Evolutionary conservation across 2,888 invertebrate species (phyloP).

Genomic region (Neocrepidodera transversa): DNA sequence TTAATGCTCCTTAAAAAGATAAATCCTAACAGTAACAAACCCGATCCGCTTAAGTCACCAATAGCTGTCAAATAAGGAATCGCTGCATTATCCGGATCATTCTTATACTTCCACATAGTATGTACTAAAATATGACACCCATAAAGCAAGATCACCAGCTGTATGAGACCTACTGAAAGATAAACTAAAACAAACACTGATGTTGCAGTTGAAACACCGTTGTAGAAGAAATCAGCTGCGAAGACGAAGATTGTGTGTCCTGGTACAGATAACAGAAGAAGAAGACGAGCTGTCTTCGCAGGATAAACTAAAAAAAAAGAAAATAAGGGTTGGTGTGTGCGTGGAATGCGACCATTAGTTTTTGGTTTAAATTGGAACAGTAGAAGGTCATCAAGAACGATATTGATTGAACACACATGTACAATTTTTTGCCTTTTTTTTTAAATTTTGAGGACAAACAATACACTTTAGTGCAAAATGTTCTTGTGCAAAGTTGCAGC

Average conservation of each 20-base stretch:
- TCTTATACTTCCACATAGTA: conserved; percentile 86
- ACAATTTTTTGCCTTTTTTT: no score
- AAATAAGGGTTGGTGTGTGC: no score
- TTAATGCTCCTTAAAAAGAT: conserved; percentile 65
- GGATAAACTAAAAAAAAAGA: conserved; percentile 71
- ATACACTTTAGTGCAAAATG: no score
- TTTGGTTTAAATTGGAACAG: no score
- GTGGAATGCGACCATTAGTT: no score
- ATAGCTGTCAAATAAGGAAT: conserved; percentile 93
- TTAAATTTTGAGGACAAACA: no score
- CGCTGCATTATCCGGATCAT: conserved; percentile 93
- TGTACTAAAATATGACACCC: conserved; percentile 86
- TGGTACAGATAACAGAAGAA: conserved; percentile 81
- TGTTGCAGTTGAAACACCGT: conserved; percentile 71
- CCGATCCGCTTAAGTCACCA: conserved; percentile 90
- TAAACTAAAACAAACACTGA: conserved; percentile 82
- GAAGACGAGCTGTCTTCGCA: conserved; percentile 84
- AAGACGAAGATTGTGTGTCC: conserved; percentile 86
- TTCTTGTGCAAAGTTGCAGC: no score
- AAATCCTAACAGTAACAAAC: conserved; percentile 78
- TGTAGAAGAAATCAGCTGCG: conserved; percentile 75
- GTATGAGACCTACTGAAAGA: conserved; percentile 76
- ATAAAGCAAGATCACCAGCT: conserved; percentile 84
- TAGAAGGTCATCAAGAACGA: no score
- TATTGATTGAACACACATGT: no score